These are phyloP conservation scores for Dermochelys coriacea DNA, from an alignment of 2,797 vertebrate genomes.

Conservation along the genomic window DNA sequence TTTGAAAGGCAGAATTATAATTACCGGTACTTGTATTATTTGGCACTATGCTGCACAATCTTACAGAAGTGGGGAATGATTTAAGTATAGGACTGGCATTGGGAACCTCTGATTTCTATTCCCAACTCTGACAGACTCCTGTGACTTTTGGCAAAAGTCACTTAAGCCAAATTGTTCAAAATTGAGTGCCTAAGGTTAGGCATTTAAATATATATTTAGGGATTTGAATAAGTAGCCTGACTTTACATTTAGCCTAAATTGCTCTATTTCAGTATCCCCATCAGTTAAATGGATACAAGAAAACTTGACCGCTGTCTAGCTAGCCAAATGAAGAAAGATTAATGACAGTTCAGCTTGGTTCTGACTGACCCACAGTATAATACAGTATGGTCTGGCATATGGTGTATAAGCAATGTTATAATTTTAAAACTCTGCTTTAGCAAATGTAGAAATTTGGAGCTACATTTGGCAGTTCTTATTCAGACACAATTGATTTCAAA, in stretches of 20 bases:
- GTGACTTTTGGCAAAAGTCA: not conserved
- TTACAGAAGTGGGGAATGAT: constrained; percentile 16
- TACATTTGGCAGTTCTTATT: not conserved
- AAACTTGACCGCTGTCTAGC: not conserved
- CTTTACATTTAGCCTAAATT: not conserved
- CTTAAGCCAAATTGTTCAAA: not conserved
- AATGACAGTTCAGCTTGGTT: not conserved
- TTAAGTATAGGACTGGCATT: not conserved
- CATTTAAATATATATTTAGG: not conserved
- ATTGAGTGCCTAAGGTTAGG: constrained; percentile 20
- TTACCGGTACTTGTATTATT: constrained; percentile 11
- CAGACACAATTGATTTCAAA: not conserved
- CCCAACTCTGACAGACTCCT: not conserved
- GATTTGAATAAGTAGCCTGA: not conserved
- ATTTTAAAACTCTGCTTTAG: not conserved
- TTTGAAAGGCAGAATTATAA: constrained; percentile 25
- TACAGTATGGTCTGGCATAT: not conserved
- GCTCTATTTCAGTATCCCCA: not conserved
- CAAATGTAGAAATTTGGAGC: not conserved
- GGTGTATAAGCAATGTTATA: not conserved
- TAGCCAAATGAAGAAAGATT: not conserved
- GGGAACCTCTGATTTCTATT: constrained; percentile 28
- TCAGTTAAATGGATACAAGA: not conserved
- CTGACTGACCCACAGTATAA: not conserved
- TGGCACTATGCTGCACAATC: constrained; percentile 29